Base-by-base conservation (phyloP, 2,113 vertebrate genomes). In the Irena cyanogastra region DNA sequence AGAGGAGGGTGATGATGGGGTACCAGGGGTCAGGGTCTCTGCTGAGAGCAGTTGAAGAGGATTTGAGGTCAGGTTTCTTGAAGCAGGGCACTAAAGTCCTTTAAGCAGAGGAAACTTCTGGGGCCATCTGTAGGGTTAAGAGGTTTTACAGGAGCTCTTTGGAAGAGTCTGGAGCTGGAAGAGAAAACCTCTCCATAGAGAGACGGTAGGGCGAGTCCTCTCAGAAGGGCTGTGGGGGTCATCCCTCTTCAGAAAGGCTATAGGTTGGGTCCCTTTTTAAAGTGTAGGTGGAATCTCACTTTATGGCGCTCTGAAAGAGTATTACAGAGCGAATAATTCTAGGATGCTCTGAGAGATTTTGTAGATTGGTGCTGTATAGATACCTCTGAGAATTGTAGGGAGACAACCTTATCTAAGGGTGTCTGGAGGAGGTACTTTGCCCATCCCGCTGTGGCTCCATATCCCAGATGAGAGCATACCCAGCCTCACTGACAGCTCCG, bases 401-500 rank as follows among this genome's bases (percentile, higher is more conserved):
- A 13, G 6, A 53, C 1, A 6, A 10, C 11, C 4, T 15, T 35
- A 16, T 17, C 9, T 35, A 14, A 76, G 21, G 5, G 11, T 13
- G 15, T 56, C 17, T 75, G 47, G 19, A 59, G 22, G 13, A 31
- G 13, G 10, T 39, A 4, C 28, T 87, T 74, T 59, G 12, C 14
- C 26, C 16, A 8, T 75, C 21, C 47, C 24, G 42, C n/a, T 15
- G 19, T 61, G n/a, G 10, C 15, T 65, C 10, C 19, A 30, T 27
- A 19, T 52, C 13, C n/a, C 52, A 90, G 16, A 39, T 71, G 35
- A 70, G 27, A 61, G 9, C 1, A 4, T 28, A 39, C 24, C 54
- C 1, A 0, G 23, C 42, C 8, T 1, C 22, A n/a, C n/a, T 5
- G 5, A 42, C 50, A 61, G 24, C 22, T 53, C 50, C n/a, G 23